Conservation (phyloP, 2,113 vertebrate species). For the Daphoenositta chrysoptera region DNA sequence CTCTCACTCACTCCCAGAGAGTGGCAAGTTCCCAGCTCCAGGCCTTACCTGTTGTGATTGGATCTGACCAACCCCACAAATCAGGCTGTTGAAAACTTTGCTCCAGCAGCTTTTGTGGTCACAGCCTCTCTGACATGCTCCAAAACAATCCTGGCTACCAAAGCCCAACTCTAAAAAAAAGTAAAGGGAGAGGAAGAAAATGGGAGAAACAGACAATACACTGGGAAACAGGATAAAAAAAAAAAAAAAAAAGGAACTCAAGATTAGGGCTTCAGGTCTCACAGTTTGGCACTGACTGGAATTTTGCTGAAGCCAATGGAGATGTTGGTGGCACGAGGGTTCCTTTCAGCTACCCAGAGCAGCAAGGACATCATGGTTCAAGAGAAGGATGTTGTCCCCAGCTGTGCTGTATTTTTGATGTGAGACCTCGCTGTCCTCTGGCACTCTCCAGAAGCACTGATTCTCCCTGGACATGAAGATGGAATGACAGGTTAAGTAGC, state of each 20-base stretch:
- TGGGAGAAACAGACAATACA: not conserved
- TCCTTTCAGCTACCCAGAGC: not conserved
- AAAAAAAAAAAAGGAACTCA: not conserved
- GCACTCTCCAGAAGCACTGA: not conserved
- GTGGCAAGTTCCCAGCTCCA: not conserved
- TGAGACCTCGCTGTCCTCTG: not conserved
- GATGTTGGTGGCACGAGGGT: not conserved
- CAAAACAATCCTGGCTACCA: not conserved
- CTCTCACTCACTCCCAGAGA: not conserved
- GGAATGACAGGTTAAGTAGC: not conserved
- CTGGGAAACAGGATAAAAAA: rapidly evolving
- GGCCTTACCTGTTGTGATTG: not conserved
- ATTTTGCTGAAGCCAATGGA: not conserved
- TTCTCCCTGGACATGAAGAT: not conserved
- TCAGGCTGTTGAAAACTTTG: not conserved
- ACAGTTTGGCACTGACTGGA: not conserved
- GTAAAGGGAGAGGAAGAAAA: not conserved
- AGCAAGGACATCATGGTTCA: not conserved
- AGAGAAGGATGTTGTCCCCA: not conserved
- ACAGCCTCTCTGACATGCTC: not conserved
- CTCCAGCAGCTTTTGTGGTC: not conserved
- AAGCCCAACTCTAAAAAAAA: not conserved
- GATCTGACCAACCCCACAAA: not conserved
- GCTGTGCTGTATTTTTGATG: not conserved
- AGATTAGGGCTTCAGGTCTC: not conserved